Evolutionary conservation across 2,797 vertebrate species (phyloP).

Genomic region (Oceanodroma leucorhoa): DNA sequence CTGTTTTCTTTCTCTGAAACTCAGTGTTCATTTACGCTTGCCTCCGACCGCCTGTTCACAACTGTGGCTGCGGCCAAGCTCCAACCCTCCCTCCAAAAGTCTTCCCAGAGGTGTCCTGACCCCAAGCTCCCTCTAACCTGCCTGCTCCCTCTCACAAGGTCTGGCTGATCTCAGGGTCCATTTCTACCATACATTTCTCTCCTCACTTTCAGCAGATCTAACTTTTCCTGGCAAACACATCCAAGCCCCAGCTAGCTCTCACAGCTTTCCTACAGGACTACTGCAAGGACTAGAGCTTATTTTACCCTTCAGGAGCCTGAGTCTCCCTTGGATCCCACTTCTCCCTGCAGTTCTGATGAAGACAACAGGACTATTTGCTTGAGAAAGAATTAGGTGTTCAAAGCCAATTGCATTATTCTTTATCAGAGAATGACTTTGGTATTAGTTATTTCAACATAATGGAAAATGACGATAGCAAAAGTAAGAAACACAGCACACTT

Average conservation of each 20-base stretch:
- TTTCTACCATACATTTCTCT: background rate
- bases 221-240: background rate
- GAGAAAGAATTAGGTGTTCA: background rate
- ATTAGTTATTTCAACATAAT: background rate
- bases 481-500: background rate
- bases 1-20: background rate
- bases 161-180: background rate
- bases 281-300: background rate
- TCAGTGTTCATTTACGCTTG: background rate
- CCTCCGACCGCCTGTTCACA: background rate
- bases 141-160: background rate
- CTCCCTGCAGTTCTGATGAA: background rate
- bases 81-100: background rate
- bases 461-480: background rate
- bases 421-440: background rate
- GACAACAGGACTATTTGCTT: background rate
- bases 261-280: background rate
- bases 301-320: background rate
- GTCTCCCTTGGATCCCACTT: background rate
- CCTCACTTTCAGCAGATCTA: background rate
- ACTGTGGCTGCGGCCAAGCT: background rate
- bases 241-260: background rate
- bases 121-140: background rate
- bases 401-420: background rate
- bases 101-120: background rate